Base-by-base conservation (phyloP, 1,140 invertebrate species). In the Tetramorium parvispinum region DNA sequence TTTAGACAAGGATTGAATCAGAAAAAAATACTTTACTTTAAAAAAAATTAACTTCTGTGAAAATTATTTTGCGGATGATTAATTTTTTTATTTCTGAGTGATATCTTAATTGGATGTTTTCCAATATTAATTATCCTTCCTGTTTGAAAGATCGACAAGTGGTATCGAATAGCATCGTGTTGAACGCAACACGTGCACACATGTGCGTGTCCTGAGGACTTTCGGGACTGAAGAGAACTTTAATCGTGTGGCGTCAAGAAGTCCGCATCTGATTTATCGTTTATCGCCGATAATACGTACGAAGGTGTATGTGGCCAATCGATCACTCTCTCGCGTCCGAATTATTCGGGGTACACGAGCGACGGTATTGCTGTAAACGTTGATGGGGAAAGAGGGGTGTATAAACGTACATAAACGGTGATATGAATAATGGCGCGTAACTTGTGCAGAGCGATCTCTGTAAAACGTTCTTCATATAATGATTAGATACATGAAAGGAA, bases 241-340 rank as follows among this genome's bases (percentile, higher is more conserved):
- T 86, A 86, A 86, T 87, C 57, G 66, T 79, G 82, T 73, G 73
- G 73, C 73, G 66, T 79, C 85, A 49, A 16, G 21, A 73, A 71
- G 46, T 21, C 65, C 18, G 66, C 66, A 78, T 85, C 83, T 88
- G 89, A 89, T 89, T 88, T 89, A 88, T 89, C 79, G 89, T 81
- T 85, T 83, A 89, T 87, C 87, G 85, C 49, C 61, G 85, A 85
- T 85, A 77, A 75, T 78, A 86, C 43, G 40, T 57, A 76, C 49
- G 79, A 82, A 82, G 70, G 89, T 78, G 82, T 87, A 78, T 65
- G 61, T 65, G 49, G 37, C n/a, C 86, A 82, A 91, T 91, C 89
- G 71, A 91, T 91, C 89, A 91, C 86, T 89, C 89, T 73, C 79
- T 78, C 86, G 86, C 81, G 49, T 82, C 70, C 55, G 37, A 73